Evolutionary conservation across 2,888 invertebrate genomes (phyloP), one percentile per base, ranked within the genome.

Genomic region (Drosophila macrothrix): DNA sequence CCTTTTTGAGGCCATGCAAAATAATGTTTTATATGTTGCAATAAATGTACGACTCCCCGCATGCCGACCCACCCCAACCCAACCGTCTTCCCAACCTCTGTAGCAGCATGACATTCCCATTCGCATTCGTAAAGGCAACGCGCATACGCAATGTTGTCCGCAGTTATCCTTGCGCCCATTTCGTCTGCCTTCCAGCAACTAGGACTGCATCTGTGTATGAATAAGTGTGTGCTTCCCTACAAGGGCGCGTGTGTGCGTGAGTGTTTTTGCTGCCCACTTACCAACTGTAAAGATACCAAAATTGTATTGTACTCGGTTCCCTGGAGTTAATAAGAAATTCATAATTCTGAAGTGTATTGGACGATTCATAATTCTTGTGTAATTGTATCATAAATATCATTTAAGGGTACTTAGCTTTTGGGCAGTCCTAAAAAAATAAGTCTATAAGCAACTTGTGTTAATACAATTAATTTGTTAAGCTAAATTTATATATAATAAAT

Each of bases 1-100:
- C 69, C 66, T 69, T 85, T 88, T 84, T 88, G 89, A 84, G 83
- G 89, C 87, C 85, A 89, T 82, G 85, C 85, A 83, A 87, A 89
- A 83, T 87, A 87, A 87, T 87, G 88, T 89, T 87, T 87, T 87
- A 78, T 78, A 89, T 87, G 89, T 87, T 84, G 89, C 87, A 87
- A 87, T 89, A 87, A 87, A 89, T 87, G 89, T 87, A 83, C 82
- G 86, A 82, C 59, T 64, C 68, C 59, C 66, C 43, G 33, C 54
- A 52, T 53, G 41, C 64, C 83, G 28, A 14, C 52, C 53, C 31
- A 31, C 39, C 3, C 60, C 55, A 35, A 25, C 43, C 50, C 56
- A 31, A 37, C 70, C 52, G 67, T 53, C 64, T 49, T 60, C 67
- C 62, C 67, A 43, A 52, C 33, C 16, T 39, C 43, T 5, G 10